These are phyloP conservation scores for Lasiommata megera DNA, from an alignment of 2,888 invertebrate species.

Conservation along the genomic window DNA sequence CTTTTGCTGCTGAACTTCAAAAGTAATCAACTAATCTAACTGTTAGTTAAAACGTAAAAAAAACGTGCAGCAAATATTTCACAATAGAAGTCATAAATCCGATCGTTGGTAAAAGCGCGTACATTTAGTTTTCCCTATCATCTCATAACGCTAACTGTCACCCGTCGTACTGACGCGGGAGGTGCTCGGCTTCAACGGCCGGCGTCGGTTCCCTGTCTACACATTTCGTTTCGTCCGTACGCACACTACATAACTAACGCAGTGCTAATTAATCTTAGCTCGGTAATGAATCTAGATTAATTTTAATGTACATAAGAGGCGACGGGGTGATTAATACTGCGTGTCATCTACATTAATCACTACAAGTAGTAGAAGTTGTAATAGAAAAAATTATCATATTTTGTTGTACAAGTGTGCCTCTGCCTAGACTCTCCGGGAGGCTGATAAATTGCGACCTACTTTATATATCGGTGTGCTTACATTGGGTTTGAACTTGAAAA, in stretches of 20 bases:
- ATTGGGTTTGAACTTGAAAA: no score
- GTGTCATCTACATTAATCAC: conserved; percentile 15
- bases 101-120: no score
- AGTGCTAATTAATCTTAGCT: conserved; percentile 18
- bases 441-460: not conserved
- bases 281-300: conserved; percentile 19
- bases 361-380: not conserved
- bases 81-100: no score
- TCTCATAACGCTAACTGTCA: no score
- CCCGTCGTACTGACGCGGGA: no score
- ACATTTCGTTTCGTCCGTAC: not conserved
- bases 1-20: no score
- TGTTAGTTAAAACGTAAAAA: no score
- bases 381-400: conserved; percentile 8
- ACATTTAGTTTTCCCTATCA: no score
- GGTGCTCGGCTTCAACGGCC: no score
- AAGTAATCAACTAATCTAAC: no score
- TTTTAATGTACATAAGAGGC: conserved; percentile 19
- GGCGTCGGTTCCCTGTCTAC: not conserved
- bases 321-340: conserved; percentile 18
- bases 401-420: not conserved
- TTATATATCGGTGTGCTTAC: not conserved
- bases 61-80: no score
- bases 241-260: conserved; percentile 3
- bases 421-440: not conserved